Conservation (phyloP, 1,140 invertebrate species). For the Archegozetes longisetosus region DNA sequence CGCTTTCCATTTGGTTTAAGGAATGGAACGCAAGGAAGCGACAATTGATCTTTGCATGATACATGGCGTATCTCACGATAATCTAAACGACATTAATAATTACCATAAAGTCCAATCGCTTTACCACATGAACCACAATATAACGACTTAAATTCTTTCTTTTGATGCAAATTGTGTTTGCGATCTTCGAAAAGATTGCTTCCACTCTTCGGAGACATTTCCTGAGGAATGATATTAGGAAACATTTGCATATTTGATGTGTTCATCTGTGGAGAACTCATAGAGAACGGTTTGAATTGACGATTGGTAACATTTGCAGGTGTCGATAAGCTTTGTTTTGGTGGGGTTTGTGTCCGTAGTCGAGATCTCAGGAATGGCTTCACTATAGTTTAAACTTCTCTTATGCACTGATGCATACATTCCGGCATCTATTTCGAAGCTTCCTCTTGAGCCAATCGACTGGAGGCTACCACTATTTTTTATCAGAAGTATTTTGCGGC, state of each 20-base stretch:
- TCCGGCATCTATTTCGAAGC: constrained; percentile 27
- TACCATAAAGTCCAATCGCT: constrained; percentile 54
- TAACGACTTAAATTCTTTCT: constrained; percentile 61
- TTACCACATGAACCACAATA: constrained; percentile 58
- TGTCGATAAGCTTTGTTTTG: not conserved
- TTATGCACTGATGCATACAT: too few relatives aligned
- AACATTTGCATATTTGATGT: not conserved
- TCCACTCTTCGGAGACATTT: not conserved
- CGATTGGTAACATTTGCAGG: not conserved
- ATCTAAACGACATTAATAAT: constrained; percentile 54
- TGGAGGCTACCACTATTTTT: constrained; percentile 16
- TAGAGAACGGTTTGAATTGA: too few relatives aligned
- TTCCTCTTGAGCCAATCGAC: constrained; percentile 33
- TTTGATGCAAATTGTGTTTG: constrained; percentile 56
- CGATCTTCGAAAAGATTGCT: constrained; percentile 24
- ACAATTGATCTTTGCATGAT: too few relatives aligned
- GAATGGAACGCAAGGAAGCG: too few relatives aligned
- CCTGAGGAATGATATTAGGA: constrained; percentile 9
- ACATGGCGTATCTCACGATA: constrained; percentile 56
- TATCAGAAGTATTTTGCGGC: constrained; percentile 10
- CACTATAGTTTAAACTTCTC: too few relatives aligned
- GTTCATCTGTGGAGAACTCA: too few relatives aligned
- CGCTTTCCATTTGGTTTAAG: too few relatives aligned
- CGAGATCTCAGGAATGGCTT: constrained; percentile 12
- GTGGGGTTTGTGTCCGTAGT: not conserved